Base-by-base conservation (phyloP, 2,797 vertebrate species). In the Hoplostethus atlanticus region DNA sequence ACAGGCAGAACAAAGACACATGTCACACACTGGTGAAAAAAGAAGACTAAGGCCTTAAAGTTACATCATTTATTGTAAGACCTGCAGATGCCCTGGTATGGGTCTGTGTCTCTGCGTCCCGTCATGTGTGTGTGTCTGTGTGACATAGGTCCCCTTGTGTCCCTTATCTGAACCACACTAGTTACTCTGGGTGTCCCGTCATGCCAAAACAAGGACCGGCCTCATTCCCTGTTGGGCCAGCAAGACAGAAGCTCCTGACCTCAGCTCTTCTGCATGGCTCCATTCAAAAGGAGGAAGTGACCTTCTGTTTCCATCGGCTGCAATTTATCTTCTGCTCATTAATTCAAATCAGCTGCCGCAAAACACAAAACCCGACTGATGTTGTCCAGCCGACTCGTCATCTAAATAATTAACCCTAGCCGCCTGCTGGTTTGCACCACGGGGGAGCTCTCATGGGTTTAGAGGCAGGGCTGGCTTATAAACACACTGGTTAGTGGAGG, bases 331-430 rank as follows among this genome's bases (percentile, higher is more conserved):
- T 68, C 34, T 55, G 56, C 79, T 85, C 53, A 78, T 88, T 83
- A 76, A 86, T 81, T 92, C 71, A 90, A 87, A 87, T 89, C 40
- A 77, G 66, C 42, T 56, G 17, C 76, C 10, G 5, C 68, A 64
- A 68, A 86, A 73, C 73, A 61, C 21, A 52, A 61, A 80, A 77
- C 40, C n/a, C 66, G 40, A 64, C 54, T 53, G 65, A 57, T 65
- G 63, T 67, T 59, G 60, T 67, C 40, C 12, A 42, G 57, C 52
- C 36, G 25, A 77, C 47, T 42, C 9, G 5, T 58, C 65, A 71
- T 81, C 88, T 79, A 72, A 80, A 84, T 68, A 79, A 64, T 56
- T 65, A 64, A 59, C 52, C 15, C 47, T 6, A 59, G 63, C 3
- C 42, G 42, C 44, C 0, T 64, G 44, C 57, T 71, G 71, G 36